phyloP scores from a whole-genome alignment of 2,888 invertebrate species.

The Xylota segnis region DNA sequence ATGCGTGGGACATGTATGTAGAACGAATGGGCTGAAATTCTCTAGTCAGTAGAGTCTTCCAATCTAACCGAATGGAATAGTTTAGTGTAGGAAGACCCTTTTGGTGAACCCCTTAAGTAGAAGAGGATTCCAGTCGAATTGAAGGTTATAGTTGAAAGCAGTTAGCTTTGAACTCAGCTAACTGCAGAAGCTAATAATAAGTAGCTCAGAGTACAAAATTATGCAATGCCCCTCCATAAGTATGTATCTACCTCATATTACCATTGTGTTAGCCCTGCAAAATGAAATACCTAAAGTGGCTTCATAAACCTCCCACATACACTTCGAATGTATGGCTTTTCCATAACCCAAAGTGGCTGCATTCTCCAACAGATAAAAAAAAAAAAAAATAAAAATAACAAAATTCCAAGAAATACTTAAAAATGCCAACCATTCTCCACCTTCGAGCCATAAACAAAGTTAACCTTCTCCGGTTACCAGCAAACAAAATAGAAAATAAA shows the following conservation, averaged over 20 bases:
- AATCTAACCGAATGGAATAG: too few species aligned
- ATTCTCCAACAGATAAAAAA: conserved; percentile 1
- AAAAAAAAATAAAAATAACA: neutral
- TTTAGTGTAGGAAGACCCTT: too few species aligned
- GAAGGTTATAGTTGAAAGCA: too few species aligned
- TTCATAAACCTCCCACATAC: neutral
- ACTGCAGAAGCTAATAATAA: too few species aligned
- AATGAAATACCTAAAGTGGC: neutral
- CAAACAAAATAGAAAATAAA: neutral
- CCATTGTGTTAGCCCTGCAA: neutral
- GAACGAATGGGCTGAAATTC: too few species aligned
- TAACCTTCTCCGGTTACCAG: neutral
- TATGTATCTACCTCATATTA: neutral
- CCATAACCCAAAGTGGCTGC: neutral
- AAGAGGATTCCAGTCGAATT: too few species aligned
- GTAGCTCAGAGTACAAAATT: neutral
- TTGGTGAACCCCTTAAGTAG: too few species aligned
- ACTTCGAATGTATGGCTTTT: neutral
- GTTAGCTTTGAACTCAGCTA: too few species aligned
- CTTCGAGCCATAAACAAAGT: conserved; percentile 15
- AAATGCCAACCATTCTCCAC: conserved; percentile 8
- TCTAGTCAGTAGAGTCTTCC: too few species aligned
- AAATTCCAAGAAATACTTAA: neutral
- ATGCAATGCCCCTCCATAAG: neutral
- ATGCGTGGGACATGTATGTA: too few species aligned